Conservation (phyloP, 2,113 vertebrate genomes). For the Zapornia atra region DNA sequence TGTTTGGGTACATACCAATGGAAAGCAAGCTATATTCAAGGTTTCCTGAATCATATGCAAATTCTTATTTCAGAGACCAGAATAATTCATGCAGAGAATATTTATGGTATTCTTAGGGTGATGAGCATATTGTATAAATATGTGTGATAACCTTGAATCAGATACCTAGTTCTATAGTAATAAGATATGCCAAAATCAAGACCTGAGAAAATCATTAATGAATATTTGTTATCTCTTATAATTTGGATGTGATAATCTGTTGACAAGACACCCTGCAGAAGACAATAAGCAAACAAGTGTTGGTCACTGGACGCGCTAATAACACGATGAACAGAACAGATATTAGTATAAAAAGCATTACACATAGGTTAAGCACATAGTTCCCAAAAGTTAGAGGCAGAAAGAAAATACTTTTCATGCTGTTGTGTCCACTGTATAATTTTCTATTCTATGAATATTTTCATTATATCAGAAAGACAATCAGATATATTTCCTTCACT, state of each 20-base stretch:
- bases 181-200: not conserved
- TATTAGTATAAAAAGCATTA: not conserved
- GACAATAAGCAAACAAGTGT: not conserved
- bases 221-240: not conserved
- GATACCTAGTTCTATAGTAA: not conserved
- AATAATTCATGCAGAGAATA: not conserved
- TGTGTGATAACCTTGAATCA: not conserved
- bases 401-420: not conserved
- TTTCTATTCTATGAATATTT: not conserved
- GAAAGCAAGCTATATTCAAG: not conserved
- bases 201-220: not conserved
- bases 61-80: not conserved
- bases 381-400: not conserved
- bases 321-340: not conserved
- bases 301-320: not conserved
- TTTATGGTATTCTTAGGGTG: not conserved
- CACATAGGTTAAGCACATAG: not conserved
- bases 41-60: not conserved
- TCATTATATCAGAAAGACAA: rapidly evolving
- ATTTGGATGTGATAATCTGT: not conserved
- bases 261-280: not conserved
- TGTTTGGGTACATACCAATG: not conserved
- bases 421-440: not conserved
- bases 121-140: not conserved
- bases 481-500: not conserved